Evolutionary conservation across 1,140 invertebrate species (phyloP), one percentile per base, ranked within the genome.

Genomic region (Stratiolaelaps scimitus): DNA sequence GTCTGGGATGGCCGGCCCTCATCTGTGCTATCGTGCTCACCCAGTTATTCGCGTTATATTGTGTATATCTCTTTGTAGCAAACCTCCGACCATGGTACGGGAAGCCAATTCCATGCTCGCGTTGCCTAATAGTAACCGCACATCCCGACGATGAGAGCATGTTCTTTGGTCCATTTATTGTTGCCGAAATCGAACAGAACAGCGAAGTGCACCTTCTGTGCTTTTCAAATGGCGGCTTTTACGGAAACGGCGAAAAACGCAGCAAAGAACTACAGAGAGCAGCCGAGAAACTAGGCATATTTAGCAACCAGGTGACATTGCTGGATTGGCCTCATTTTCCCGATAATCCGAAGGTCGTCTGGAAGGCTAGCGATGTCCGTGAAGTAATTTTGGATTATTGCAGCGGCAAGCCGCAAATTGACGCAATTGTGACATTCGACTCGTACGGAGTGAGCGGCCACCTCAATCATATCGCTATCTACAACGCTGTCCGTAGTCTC

Each of bases 81-180:
- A 40, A 40, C 10, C 34, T 40, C 34, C 4, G 10, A 40, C 34
- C 34, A 6, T 40, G 5, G 34, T 10, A 29, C 10, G 53, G 26
- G 15, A 60, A 60, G 20, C 15, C 53, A 26, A 60, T 60, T 20
- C 53, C 53, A 5, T 26, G 53, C 2, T 34, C 23, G 28, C 20
- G 70, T 15, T 68, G 76, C 28, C 68, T 79, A 20, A 44, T 79
- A 7, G 69, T 79, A 7, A 77, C 72, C 6, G 78, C 78, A 28
- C 78, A 80, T 72, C 78, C 78, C 15, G 77, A 78, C 70, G 70
- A 71, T 44, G 78, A 79, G 67, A 76, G 74, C 43, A 80, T 80
- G 79, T 80, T 80, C 68, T 79, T 80, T 67, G 71, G 72, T 2
- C 78, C 78, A n/a, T 72, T 74, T 13, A 70, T 80, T 64, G 64